These are phyloP conservation scores for Orbicella faveolata DNA, from an alignment of 64 coral and sea anemone species.

Conservation along the genomic window DNA sequence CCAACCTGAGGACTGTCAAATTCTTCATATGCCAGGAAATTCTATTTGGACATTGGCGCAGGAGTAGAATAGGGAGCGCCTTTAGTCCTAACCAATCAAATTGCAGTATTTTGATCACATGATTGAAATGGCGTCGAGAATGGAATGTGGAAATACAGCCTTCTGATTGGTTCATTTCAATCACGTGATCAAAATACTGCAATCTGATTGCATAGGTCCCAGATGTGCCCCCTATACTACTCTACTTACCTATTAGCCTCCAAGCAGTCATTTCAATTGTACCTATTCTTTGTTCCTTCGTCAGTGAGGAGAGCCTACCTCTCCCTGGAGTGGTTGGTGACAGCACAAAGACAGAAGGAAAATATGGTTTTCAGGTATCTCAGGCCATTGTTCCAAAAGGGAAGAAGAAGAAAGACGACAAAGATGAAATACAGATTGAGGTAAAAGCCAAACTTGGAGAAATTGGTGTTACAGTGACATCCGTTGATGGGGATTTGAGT, in stretches of 20 bases:
- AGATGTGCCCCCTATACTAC: neutral
- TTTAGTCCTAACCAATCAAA: no score
- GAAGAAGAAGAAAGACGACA: conserved; percentile 43
- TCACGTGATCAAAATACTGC: no score
- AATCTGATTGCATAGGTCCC: no score
- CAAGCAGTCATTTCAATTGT: neutral
- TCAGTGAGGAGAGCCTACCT: conserved; percentile 28
- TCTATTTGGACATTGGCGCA: no score
- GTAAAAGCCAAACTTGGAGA: conserved; percentile 83
- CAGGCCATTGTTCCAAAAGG: conserved; percentile 6
- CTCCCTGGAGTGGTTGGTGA: neutral
- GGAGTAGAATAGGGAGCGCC: no score
- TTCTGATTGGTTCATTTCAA: no score
- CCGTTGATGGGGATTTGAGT: conserved; percentile 69
- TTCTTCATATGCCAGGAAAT: no score
- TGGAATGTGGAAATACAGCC: no score
- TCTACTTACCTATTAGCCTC: neutral
- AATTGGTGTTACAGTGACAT: conserved; percentile 76
- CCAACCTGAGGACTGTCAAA: neutral
- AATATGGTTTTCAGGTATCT: neutral
- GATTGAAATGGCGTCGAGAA: no score
- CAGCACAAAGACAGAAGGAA: neutral
- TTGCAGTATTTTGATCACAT: no score
- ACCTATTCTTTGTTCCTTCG: neutral
- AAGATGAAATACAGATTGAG: conserved; percentile 62